Percentiles rank a stretch among this genome's conserved stretches.
phyloP scores from a whole-genome alignment of 92 coral and sea anemone genomes.

The Parazoanthus swiftii region DNA sequence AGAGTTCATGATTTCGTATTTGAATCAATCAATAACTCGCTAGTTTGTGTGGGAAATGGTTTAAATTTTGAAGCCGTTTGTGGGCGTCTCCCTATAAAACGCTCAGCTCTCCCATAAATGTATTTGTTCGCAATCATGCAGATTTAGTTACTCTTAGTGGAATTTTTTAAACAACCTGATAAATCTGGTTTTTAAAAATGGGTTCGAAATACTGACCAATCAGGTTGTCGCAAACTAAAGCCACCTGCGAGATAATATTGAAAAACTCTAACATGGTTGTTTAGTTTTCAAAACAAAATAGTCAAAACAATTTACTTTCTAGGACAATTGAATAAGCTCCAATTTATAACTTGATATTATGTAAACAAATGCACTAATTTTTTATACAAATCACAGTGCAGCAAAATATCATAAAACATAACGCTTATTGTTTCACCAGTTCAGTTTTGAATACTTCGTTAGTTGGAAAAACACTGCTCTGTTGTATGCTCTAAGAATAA shows the following conservation, averaged over 20 bases:
- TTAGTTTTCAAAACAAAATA: not conserved
- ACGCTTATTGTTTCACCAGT: not conserved
- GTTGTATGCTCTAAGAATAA: not conserved
- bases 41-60: too few relatives aligned
- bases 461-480: not conserved
- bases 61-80: too few relatives aligned
- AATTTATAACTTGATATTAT: not conserved
- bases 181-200: not conserved
- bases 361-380: not conserved
- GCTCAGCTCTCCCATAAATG: not conserved
- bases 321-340: constrained; percentile 1
- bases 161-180: not conserved
- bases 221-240: not conserved
- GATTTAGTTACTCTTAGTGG: not conserved
- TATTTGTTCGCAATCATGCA: not conserved
- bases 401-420: not conserved
- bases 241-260: not conserved
- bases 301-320: not conserved
- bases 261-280: not conserved
- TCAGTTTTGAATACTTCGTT: not conserved
- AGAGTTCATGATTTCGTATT: not conserved
- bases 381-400: not conserved
- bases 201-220: not conserved
- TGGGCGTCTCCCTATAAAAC: not conserved
- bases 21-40: not conserved